These are phyloP conservation scores for Phenacoccus solenopsis DNA, from an alignment of 1,140 invertebrate species.

Conservation along the genomic window DNA sequence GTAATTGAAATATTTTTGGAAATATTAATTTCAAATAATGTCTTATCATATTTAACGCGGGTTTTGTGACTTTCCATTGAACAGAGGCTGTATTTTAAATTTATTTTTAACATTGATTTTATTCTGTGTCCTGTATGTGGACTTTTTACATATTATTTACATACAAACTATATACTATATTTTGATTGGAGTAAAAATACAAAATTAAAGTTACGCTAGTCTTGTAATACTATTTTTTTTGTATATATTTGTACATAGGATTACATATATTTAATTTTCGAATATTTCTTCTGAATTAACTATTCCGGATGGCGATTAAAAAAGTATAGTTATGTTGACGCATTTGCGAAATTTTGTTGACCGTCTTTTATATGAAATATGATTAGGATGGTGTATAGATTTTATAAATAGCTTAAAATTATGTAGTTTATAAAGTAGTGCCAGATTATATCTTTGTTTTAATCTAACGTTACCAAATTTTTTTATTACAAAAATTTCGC, in stretches of 20 bases:
- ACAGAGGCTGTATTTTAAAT: constrained; percentile 2
- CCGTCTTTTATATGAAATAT: too few relatives aligned
- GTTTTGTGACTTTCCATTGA: not conserved
- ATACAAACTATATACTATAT: too few relatives aligned
- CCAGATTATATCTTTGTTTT: not conserved
- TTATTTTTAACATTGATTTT: not conserved
- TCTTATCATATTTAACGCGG: too few relatives aligned
- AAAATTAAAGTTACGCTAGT: not conserved
- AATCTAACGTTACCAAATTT: constrained; percentile 3
- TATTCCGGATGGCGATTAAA: too few relatives aligned
- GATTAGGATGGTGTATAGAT: not conserved
- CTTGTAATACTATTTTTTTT: not conserved
- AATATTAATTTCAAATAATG: too few relatives aligned
- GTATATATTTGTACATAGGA: not conserved
- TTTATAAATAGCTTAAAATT: not conserved
- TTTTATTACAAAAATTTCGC: not conserved
- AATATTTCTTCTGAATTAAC: not conserved
- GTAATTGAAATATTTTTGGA: too few relatives aligned
- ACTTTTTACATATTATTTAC: too few relatives aligned
- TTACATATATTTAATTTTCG: not conserved
- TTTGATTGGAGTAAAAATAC: not conserved
- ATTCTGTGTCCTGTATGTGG: not conserved
- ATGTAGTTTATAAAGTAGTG: not conserved
- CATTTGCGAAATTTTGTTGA: too few relatives aligned
- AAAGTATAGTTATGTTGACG: too few relatives aligned